Evolutionary conservation across 2,113 vertebrate species (phyloP).

Genomic region (Aphyosemion australe): DNA sequence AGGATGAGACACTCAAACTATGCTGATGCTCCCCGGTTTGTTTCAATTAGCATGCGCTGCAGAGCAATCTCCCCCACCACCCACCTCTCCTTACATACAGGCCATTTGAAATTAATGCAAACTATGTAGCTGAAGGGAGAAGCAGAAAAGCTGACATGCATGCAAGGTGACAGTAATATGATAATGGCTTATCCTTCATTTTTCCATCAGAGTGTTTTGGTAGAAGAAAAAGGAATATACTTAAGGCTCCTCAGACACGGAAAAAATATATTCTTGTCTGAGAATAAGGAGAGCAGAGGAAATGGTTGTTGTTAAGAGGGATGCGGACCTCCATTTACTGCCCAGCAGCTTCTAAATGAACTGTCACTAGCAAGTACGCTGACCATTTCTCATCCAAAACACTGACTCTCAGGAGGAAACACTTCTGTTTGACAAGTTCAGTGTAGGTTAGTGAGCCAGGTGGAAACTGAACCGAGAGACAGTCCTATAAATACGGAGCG

Average conservation of each 20-base stretch:
- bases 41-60: constrained; percentile 29
- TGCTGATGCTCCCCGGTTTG: constrained; percentile 15
- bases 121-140: constrained; percentile 8
- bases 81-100: constrained; percentile 9
- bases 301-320: constrained; percentile 50
- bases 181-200: constrained; percentile 48
- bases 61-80: not conserved
- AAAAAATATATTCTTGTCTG: constrained; percentile 40
- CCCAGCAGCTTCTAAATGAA: constrained; percentile 43
- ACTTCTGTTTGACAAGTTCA: constrained; percentile 15
- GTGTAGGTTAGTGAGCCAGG: constrained; percentile 18
- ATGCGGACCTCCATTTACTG: constrained; percentile 51
- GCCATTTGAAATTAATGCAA: constrained; percentile 35
- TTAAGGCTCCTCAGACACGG: constrained; percentile 26
- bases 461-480: constrained; percentile 21
- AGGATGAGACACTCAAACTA: constrained; percentile 1
- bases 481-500: constrained; percentile 49
- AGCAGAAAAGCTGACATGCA: constrained; percentile 24
- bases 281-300: constrained; percentile 37
- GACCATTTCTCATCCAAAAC: constrained; percentile 31
- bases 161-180: constrained; percentile 44
- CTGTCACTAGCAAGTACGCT: constrained; percentile 15
- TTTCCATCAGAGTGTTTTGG: constrained; percentile 30
- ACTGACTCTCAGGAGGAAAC: constrained; percentile 27
- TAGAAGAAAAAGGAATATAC: constrained; percentile 24